Conservation (phyloP, 2,113 vertebrate genomes). For the Pelobates fuscus region DNA sequence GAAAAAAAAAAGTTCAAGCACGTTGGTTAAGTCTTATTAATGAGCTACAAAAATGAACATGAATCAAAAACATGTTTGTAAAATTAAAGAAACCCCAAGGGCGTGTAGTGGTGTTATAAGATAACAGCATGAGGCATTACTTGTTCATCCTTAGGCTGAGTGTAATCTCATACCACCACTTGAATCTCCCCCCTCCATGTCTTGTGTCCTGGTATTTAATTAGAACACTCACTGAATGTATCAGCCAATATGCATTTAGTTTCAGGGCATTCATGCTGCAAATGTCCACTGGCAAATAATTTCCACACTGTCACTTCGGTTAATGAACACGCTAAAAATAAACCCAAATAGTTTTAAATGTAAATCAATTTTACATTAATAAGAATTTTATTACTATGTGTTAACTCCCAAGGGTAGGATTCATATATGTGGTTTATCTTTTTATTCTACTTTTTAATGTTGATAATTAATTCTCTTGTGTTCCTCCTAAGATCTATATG, state of each 20-base stretch:
- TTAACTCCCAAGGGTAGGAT: constrained; percentile 17
- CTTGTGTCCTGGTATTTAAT: constrained; percentile 25
- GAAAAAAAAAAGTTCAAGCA: neutral
- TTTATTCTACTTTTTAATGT: neutral
- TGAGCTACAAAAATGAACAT: constrained; percentile 27
- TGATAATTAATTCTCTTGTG: neutral
- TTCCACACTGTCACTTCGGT: constrained; percentile 37
- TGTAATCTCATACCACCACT: constrained; percentile 31
- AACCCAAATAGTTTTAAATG: constrained; percentile 33
- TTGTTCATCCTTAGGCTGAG: constrained; percentile 26
- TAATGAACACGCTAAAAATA: constrained; percentile 36
- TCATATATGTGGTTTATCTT: neutral
- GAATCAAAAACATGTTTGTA: constrained; percentile 34
- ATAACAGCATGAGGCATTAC: constrained; percentile 36
- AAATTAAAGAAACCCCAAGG: constrained; percentile 31
- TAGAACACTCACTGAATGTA: constrained; percentile 34
- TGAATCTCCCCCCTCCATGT: neutral
- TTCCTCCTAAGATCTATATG: neutral
- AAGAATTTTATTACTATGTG: constrained; percentile 26
- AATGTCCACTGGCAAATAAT: constrained; percentile 38
- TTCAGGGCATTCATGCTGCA: constrained; percentile 18
- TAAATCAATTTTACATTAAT: constrained; percentile 35
- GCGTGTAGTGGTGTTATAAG: constrained; percentile 39
- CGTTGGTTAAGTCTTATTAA: constrained; percentile 18
- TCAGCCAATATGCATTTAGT: constrained; percentile 28